Conservation (phyloP, 2,888 invertebrate genomes). For the Agrochola macilenta region DNA sequence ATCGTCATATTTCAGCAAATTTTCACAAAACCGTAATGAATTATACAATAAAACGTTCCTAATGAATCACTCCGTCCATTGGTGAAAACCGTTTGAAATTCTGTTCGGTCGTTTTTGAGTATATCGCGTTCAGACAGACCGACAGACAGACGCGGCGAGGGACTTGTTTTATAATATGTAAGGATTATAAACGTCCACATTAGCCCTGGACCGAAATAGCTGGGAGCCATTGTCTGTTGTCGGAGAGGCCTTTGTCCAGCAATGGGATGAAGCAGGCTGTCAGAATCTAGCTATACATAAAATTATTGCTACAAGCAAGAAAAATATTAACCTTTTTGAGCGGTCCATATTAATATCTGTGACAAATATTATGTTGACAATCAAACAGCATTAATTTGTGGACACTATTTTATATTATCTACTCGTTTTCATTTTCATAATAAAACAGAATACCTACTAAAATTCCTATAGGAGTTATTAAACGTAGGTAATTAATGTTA, state of each 20-base stretch:
- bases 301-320: not conserved
- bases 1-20: too few relatives aligned
- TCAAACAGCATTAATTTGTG: not conserved
- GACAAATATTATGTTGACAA: not conserved
- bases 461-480: not conserved
- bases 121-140: too few relatives aligned
- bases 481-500: constrained; percentile 3
- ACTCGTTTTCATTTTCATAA: not conserved
- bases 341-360: not conserved
- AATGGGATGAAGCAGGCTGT: too few relatives aligned
- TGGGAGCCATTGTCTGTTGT: not conserved
- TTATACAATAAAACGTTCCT: too few relatives aligned
- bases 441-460: not conserved
- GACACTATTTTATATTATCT: not conserved
- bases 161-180: too few relatives aligned
- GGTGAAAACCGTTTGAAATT: too few relatives aligned
- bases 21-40: too few relatives aligned
- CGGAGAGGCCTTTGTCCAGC: not conserved
- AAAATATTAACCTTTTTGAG: not conserved
- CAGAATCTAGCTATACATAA: not conserved
- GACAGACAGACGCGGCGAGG: too few relatives aligned
- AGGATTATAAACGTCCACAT: not conserved
- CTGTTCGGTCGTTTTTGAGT: too few relatives aligned
- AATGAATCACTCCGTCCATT: too few relatives aligned
- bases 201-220: too few relatives aligned